Percentiles rank a stretch among this genome's conserved stretches.
phyloP scores from a whole-genome alignment of 2,888 invertebrate species.

The Drosophila siamana region DNA sequence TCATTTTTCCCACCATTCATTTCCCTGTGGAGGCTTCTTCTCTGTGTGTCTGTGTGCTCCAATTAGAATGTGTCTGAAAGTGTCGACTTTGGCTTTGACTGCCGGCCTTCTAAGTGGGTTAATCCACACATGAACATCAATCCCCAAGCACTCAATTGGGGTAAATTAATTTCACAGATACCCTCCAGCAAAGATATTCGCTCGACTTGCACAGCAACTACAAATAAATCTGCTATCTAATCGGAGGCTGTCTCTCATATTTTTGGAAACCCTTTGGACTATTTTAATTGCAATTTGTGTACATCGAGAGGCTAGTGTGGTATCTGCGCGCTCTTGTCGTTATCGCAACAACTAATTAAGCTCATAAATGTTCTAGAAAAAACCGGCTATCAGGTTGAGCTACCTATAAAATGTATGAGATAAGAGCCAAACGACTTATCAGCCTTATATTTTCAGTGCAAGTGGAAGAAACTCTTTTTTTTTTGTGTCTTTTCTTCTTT shows the following conservation, averaged over 20 bases:
- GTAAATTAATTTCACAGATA: slow-evolving; percentile 41
- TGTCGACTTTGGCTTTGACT: slow-evolving; percentile 51
- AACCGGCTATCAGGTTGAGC: slow-evolving; percentile 42
- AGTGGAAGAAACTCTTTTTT: slow-evolving; percentile 5
- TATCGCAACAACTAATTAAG: slow-evolving; percentile 36
- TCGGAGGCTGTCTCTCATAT: background rate
- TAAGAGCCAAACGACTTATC: slow-evolving; percentile 37
- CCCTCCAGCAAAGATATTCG: slow-evolving; percentile 22
- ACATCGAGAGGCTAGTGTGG: slow-evolving; percentile 1
- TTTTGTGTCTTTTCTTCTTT: background rate
- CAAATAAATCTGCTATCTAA: slow-evolving; percentile 6
- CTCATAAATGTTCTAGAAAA: slow-evolving; percentile 43
- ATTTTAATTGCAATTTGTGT: slow-evolving; percentile 5
- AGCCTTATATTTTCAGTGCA: slow-evolving; percentile 11
- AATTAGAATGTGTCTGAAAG: slow-evolving; percentile 61
- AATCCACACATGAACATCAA: slow-evolving; percentile 43
- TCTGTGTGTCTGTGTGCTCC: slow-evolving; percentile 33
- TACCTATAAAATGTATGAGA: slow-evolving; percentile 44
- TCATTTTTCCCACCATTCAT: slow-evolving; percentile 42
- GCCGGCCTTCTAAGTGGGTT: slow-evolving; percentile 61
- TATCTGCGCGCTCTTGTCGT: slow-evolving; percentile 24
- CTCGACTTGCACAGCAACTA: background rate
- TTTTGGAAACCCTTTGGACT: slow-evolving; percentile 20
- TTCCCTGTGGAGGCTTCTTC: slow-evolving; percentile 7
- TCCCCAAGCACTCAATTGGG: slow-evolving; percentile 57